A percentile compares a stretch with the other conserved stretches of the same genome.
Conservation (phyloP, 2,888 invertebrate species). For the Rhagonycha fulva region DNA sequence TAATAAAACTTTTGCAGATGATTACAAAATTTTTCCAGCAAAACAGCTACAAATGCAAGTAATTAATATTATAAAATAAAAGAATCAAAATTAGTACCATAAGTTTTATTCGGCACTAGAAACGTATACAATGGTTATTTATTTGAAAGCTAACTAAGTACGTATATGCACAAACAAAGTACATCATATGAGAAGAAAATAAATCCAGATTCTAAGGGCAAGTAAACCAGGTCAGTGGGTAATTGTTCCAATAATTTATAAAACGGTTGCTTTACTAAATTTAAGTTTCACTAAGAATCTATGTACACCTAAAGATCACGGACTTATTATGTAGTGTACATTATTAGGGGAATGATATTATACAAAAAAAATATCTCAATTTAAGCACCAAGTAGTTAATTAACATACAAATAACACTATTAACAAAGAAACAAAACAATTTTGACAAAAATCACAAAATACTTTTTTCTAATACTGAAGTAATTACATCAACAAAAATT, state of each 20-base stretch:
- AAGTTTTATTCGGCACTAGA: constrained; percentile 37
- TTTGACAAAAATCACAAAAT: not conserved
- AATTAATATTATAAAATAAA: not conserved
- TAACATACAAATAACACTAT: not conserved
- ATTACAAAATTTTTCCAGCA: too few relatives aligned
- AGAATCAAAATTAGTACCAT: constrained; percentile 31
- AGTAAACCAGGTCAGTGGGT: not conserved
- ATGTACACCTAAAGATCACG: not conserved
- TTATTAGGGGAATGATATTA: not conserved
- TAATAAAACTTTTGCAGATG: too few relatives aligned
- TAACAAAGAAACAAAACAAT: not conserved
- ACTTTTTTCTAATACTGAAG: not conserved
- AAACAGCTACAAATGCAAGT: too few relatives aligned
- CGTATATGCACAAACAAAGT: not conserved
- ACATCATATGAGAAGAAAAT: not conserved
- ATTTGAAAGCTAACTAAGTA: not conserved
- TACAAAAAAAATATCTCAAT: not conserved
- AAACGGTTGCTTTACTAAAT: not conserved
- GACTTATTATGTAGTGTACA: not conserved
- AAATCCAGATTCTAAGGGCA: not conserved
- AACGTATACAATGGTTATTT: constrained; percentile 32
- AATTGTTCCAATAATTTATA: not conserved
- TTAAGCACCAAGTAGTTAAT: not conserved
- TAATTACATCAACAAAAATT: not conserved
- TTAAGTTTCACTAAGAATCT: not conserved